These are phyloP conservation scores for Lasioglossum marginatum DNA, from an alignment of 2,888 invertebrate genomes.

Conservation along the genomic window DNA sequence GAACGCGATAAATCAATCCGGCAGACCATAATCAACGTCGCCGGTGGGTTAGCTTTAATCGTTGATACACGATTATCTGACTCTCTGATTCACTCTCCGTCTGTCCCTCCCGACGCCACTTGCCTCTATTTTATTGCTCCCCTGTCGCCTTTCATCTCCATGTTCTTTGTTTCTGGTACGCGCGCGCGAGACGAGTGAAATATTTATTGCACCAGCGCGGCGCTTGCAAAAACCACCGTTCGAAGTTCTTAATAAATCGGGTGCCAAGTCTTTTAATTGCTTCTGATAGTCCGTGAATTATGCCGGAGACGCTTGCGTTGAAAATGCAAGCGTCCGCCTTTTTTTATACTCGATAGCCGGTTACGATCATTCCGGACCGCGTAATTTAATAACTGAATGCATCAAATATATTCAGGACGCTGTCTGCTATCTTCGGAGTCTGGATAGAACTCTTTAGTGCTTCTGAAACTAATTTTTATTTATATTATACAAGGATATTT, in stretches of 20 bases:
- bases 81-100: slow-evolving; percentile 23
- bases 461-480: not conserved
- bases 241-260: not conserved
- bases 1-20: slow-evolving; percentile 78
- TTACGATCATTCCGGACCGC: not conserved
- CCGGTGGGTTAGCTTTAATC: slow-evolving; percentile 79
- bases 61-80: slow-evolving; percentile 65
- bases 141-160: slow-evolving; percentile 15
- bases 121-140: slow-evolving; percentile 9
- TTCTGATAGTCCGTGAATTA: not conserved
- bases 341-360: not conserved
- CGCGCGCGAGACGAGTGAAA: not conserved
- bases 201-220: not conserved
- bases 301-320: not conserved
- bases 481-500: no score
- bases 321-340: not conserved
- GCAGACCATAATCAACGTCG: slow-evolving; percentile 77
- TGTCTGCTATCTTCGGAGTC: not conserved
- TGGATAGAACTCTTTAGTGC: not conserved
- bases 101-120: slow-evolving; percentile 21
- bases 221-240: not conserved
- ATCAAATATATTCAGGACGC: not conserved
- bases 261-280: not conserved
- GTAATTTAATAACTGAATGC: not conserved
- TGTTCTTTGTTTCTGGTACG: not conserved